Base-by-base conservation (phyloP, 2,113 vertebrate genomes). In the Electrona antarctica region DNA sequence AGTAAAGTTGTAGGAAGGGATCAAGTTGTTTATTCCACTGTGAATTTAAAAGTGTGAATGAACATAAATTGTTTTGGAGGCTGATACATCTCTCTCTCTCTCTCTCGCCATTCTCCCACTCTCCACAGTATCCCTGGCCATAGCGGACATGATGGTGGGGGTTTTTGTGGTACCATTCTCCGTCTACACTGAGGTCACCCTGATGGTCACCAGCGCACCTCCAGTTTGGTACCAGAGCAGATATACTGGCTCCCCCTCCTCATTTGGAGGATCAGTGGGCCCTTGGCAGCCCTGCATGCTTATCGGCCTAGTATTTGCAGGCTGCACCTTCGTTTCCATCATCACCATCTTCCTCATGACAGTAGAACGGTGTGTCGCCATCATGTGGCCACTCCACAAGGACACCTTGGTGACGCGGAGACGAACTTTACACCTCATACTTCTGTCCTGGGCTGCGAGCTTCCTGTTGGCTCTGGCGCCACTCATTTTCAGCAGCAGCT, bases 301-400 rank as follows among this genome's bases (percentile, higher is more conserved):
- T 73, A 93, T 94, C 9, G 94, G 94, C 12, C 93, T 92, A 0
- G 87, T 95, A 69, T 96, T 95, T 15, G 94, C 94, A 0, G 93
- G 93, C 45, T 95, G 94, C 83, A 95, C 94, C 7, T 95, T 95
- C n/a, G 94, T 95, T 29, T 95, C 94, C 58, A 95, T 96, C 78
- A 95, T 88, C 84, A 95, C 93, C 74, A 95, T 96, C 61, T 95
- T 95, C 83, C 85, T 96, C 71, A 91, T 96, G 90, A 93, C 94
- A 0, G 64, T 95, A 56, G 94, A 96, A 85, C 90, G 93, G 55
- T 92, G 93, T 7, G 89, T 95, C 60, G 94, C 95, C 15, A 93
- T 95, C 69, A 73, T 95, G 49, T 68, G 89, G 79, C 95, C 95
- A 0, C 85, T 95, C 50, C 94, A 95, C 78, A 94, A 94, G 77